Conservation (phyloP, 2,113 vertebrate species). For the Dromiciops gliroides region DNA sequence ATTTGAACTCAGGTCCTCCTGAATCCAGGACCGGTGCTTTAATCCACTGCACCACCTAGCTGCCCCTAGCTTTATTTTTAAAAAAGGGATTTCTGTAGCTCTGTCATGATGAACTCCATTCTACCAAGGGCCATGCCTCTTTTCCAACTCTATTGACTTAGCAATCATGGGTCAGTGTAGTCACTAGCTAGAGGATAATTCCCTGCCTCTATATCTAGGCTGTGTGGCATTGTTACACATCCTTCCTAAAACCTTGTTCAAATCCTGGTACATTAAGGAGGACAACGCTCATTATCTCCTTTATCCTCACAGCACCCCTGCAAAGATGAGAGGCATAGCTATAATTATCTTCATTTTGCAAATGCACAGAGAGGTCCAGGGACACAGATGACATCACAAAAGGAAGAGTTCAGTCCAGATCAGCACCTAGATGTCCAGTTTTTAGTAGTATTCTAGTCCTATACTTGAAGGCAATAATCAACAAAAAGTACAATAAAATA, state of each 20-base stretch:
- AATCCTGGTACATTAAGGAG: not conserved
- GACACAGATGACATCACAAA: not conserved
- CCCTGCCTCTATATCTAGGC: not conserved
- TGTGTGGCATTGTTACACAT: not conserved
- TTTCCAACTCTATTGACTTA: not conserved
- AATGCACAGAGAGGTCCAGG: not conserved
- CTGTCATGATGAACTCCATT: not conserved
- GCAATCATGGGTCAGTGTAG: not conserved
- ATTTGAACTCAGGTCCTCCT: too few species aligned
- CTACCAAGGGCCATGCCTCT: not conserved
- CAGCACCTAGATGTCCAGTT: not conserved
- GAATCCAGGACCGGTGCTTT: too few species aligned
- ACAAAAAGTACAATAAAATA: not conserved
- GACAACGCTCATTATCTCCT: not conserved
- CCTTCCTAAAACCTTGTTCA: not conserved
- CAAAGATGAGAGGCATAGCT: not conserved
- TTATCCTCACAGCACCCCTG: not conserved
- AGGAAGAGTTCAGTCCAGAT: fast-evolving
- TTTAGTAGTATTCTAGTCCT: not conserved
- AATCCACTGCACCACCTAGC: too few species aligned
- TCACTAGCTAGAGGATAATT: not conserved
- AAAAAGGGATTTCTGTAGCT: not conserved
- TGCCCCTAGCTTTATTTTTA: not conserved
- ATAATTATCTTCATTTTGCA: not conserved
- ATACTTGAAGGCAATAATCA: not conserved